Percentiles rank a stretch among this genome's conserved stretches.
Conservation (phyloP, 2,797 vertebrate genomes). For the Buceros bicornis region DNA sequence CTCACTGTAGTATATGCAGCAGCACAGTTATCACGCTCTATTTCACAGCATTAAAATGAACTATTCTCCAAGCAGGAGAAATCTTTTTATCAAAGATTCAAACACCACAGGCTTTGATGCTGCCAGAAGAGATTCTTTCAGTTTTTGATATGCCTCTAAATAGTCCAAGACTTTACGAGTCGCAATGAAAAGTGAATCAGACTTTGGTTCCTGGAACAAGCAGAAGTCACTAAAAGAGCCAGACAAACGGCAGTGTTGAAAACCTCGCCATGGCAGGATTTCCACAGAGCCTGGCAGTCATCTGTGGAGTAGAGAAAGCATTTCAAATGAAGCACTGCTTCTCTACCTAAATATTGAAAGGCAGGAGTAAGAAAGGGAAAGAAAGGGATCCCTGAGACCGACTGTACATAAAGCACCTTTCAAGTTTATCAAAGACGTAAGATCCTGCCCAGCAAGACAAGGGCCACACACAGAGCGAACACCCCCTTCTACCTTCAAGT, state of each 20-base stretch:
- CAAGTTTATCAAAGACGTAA: background rate
- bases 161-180: background rate
- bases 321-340: background rate
- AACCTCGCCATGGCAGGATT: background rate
- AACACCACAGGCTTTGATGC: background rate
- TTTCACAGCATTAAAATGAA: slow-evolving; percentile 50
- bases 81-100: slow-evolving; percentile 43
- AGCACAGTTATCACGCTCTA: slow-evolving; percentile 44
- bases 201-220: background rate
- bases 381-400: background rate
- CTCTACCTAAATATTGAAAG: background rate
- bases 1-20: background rate
- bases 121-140: background rate
- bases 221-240: background rate
- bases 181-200: background rate
- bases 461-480: background rate
- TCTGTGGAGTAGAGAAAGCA: background rate
- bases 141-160: background rate
- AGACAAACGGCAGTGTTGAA: background rate
- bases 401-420: background rate
- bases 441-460: background rate
- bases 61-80: slow-evolving; percentile 14
- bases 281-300: background rate
- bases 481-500: background rate
- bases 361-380: background rate